Evolutionary conservation across 2,888 invertebrate species (phyloP), one percentile per base, ranked within the genome.

Genomic region (Drosophila diplacantha): DNA sequence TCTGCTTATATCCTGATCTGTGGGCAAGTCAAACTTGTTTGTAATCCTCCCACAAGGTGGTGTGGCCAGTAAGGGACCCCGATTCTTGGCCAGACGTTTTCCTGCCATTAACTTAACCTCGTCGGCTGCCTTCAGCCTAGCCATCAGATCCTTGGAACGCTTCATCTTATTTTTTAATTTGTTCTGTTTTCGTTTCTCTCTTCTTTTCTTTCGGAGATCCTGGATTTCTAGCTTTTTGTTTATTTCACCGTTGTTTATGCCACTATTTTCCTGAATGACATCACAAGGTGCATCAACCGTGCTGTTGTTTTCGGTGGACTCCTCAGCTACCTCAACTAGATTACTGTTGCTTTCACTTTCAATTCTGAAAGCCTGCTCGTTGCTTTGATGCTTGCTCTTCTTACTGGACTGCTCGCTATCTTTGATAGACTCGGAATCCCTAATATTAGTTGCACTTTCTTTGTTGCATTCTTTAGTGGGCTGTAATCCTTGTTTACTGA

Each of bases 91-190:
- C 1, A n/a, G 2, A 1, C 35, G 58, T 14, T 66, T 47, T 1
- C 16, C 52, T 0, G 60, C 39, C 37, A 58, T 31, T 0, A 59
- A 62, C n/a, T 74, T 82, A 12, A 65, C 47, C 5, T 77, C 66
- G n/a, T 81, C 75, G 9, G 76, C 72, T 22, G 77, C 68, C 43
- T 76, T 72, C 0, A 83, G 51, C 22, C 82, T 75, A 14, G 63
- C 54, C 75, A 69, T 79, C 3, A 78, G 55, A 32, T 80, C 80
- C 12, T 12, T 49, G n/a, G 67, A 49, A 26, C 37, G 51, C 53
- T 55, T 51, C 60, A 63, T 55, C 8, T 14, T 44, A 9, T 11
- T 5, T 2, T 57, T 26, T 32, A 14, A 12, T 24, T 5, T 16
- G 1, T n/a, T 38, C 11, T 3, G 6, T 29, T 9, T 9, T 34